Evolutionary conservation across 2,888 invertebrate genomes (phyloP), one percentile per base, ranked within the genome.

Genomic region (Oxyteleia sp.): DNA sequence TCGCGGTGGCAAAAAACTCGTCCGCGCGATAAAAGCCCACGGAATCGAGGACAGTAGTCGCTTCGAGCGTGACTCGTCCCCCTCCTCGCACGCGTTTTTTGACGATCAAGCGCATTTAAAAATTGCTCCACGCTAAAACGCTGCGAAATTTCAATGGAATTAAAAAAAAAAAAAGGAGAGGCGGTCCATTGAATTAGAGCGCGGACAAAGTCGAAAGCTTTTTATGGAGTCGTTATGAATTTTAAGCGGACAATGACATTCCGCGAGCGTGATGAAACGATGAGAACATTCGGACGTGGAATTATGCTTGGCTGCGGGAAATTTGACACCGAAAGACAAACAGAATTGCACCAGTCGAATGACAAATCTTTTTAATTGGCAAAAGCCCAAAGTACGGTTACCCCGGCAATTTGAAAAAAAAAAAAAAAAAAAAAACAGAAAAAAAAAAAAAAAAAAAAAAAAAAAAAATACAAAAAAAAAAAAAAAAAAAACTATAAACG

Each of bases 31-130:
- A 63, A 85, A 79, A 76, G 59, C 57, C 41, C 18, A 35, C 57
- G 72, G 75, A 83, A 85, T 86, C 66, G 78, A 76, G 85, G 80
- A 82, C 86, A 84, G 72, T 55, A 66, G 81, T 84, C 18, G 69
- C 75, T 81, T 57, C 63, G 55, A 76, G 69, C 68, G 38, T 47
- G 16, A 49, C 41, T 71, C 59, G 51, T n/a, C 57, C 61, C 45
- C 45, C 11, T 16, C 16, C 15, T 4, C 32, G 10, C 15, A 15
- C 18, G 16, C 32, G 26, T 35, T 32, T 55, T 55, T n/a, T 41
- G 38, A 38, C n/a, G 38, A 38, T 38, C 38, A 38, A n/a, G 38
- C 38, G 38, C 38, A n/a, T n/a, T 38, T 38, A 11, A 38, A 38
- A 38, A 38, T 38, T 38, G 4, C n/a, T 38, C n/a, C 2, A n/a